These are phyloP conservation scores for Gisinianus flammeolus DNA, from an alignment of 2,888 invertebrate species.

Conservation along the genomic window DNA sequence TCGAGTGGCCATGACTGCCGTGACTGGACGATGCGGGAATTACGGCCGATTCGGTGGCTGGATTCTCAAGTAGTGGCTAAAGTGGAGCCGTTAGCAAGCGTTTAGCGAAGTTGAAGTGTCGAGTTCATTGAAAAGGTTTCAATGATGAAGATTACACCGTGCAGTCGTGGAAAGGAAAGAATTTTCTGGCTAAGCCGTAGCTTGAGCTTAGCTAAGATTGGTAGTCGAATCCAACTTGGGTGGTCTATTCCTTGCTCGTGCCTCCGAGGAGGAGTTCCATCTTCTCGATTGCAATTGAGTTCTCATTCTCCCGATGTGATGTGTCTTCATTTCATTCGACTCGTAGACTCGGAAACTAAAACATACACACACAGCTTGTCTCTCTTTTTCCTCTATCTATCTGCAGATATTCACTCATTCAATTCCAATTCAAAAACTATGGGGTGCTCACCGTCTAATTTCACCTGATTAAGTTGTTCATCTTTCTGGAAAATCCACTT, in stretches of 20 bases:
- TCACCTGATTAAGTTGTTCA: constrained; percentile 24
- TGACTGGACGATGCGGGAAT: constrained; percentile 24
- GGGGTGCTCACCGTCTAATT: constrained; percentile 30
- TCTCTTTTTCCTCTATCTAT: constrained; percentile 17
- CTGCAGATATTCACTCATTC: background rate
- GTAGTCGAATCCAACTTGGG: constrained; percentile 59
- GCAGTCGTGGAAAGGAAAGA: constrained; percentile 37
- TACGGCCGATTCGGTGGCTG: constrained; percentile 31
- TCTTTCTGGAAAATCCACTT: constrained; percentile 19
- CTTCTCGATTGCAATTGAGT: constrained; percentile 58
- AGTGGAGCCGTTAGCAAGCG: constrained; percentile 46
- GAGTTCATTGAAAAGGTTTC: constrained; percentile 47
- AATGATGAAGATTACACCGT: constrained; percentile 36
- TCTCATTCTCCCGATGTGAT: constrained; percentile 57
- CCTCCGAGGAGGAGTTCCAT: constrained; percentile 58
- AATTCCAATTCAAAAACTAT: constrained; percentile 16
- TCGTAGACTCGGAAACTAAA: constrained; percentile 47
- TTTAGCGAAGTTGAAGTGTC: constrained; percentile 44
- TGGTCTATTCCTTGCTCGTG: constrained; percentile 59
- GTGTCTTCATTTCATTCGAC: constrained; percentile 59
- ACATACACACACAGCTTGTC: constrained; percentile 29
- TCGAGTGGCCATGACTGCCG: constrained; percentile 1
- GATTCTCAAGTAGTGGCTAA: constrained; percentile 42
- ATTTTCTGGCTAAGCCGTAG: constrained; percentile 30
- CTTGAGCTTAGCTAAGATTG: constrained; percentile 52